These are phyloP conservation scores for Caenorhabditis sinica DNA, from an alignment of 2,888 invertebrate genomes.

Conservation along the genomic window DNA sequence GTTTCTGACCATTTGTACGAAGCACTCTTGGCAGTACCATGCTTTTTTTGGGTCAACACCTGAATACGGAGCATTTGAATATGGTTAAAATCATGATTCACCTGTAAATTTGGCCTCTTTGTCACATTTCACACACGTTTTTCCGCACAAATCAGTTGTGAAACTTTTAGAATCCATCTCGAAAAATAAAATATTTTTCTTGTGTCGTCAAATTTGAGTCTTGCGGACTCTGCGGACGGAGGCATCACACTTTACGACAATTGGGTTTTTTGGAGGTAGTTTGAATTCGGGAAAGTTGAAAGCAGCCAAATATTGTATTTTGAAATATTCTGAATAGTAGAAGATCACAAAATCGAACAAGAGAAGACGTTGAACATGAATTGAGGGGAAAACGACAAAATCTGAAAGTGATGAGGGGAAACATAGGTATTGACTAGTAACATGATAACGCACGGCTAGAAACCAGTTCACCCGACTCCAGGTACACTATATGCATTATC, in stretches of 20 bases:
- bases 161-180: slow-evolving; percentile 10
- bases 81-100: background rate
- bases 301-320: no score
- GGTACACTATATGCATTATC: background rate
- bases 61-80: slow-evolving; percentile 13
- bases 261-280: no score
- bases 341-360: no score
- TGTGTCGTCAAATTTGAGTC: background rate
- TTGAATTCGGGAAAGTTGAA: no score
- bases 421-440: no score
- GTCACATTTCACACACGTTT: slow-evolving; percentile 60
- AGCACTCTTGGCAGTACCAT: slow-evolving; percentile 79
- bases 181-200: background rate
- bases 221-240: slow-evolving; percentile 1
- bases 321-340: no score
- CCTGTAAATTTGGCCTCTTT: slow-evolving; percentile 53
- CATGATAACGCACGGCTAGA: background rate
- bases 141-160: slow-evolving; percentile 40
- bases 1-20: slow-evolving; percentile 78
- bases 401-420: no score
- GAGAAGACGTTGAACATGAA: no score
- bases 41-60: slow-evolving; percentile 79
- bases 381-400: no score
- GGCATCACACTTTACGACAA: no score
- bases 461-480: background rate